Conservation (phyloP, 1,140 invertebrate genomes). For the Nasonia longicornis region DNA sequence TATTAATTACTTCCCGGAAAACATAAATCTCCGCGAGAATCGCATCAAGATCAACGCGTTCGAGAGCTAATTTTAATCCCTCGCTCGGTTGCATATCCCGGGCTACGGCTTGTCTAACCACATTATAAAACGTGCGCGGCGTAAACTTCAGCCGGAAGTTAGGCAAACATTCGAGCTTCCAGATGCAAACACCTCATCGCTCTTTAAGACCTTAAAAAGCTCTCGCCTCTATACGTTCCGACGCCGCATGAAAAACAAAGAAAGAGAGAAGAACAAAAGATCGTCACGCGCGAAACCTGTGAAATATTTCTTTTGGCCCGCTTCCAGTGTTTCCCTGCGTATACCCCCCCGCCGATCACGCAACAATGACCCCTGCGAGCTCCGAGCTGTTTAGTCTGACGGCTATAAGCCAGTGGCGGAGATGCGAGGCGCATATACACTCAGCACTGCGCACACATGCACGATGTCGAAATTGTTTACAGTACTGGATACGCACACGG, state of each 20-base stretch:
- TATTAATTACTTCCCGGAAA: no score
- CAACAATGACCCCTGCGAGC: conserved; percentile 15
- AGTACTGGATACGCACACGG: not conserved
- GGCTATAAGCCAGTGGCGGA: not conserved
- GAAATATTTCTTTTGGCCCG: conserved; percentile 32
- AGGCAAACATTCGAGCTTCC: no score
- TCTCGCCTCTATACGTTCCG: not conserved
- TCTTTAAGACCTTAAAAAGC: not conserved
- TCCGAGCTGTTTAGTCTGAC: conserved; percentile 15
- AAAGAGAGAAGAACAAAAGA: not conserved
- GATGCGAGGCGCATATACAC: not conserved
- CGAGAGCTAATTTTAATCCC: no score
- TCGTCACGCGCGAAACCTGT: conserved; percentile 3
- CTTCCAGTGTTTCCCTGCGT: not conserved
- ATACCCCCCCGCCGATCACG: not conserved
- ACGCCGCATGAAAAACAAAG: not conserved
- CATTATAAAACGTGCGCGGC: no score
- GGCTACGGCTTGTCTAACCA: no score
- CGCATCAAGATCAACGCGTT: no score
- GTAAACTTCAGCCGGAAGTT: no score
- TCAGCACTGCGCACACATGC: no score
- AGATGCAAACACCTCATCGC: no score
- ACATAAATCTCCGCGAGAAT: no score
- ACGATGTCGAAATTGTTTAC: conserved; percentile 12
- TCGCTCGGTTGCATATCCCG: no score